Base-by-base conservation (phyloP, 2,797 vertebrate species). In the Diceros bicornis region DNA sequence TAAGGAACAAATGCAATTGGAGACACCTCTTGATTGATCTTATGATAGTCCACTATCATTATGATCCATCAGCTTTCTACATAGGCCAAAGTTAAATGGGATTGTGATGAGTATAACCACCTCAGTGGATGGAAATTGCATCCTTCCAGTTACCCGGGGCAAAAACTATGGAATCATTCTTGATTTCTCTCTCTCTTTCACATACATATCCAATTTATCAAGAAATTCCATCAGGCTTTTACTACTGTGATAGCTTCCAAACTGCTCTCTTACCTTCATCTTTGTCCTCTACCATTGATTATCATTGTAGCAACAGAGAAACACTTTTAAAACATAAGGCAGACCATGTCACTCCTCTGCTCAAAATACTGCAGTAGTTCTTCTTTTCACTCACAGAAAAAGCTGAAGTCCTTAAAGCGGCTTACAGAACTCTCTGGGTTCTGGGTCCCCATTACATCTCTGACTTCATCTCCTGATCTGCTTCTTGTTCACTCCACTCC, bases 1-100 rank as follows among this genome's bases (percentile, higher is more conserved):
- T 87, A 94, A 86, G 75, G 27, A 74, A 29, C 66, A 92, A 94
- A 78, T 89, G 41, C 9, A 93, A 37, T 3, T 75, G 64, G 20
- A 89, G 83, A 50, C 13, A 50, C 5, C 21, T 79, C 18, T n/a
- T 94, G 71, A 79, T 79, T 57, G 86, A 94, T 57, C 4, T 86
- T 82, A 41, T 86, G 47, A 55, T 47, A 66, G 41, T 23, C 29
- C 13, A 75, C 32, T 68, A 25, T 96, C 16, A 41, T 74, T 78
- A 9, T 78, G 34, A 93, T 41, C 5, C 59, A 91, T 75, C 14
- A 7, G 32, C 34, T 7, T 93, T 93, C 69, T 29, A 62, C 68
- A n/a, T 4, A 69, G 32, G 69, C 50, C 69, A 74, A n/a, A 72
- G 34, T 92, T 92, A 81, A 90, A 88, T 68, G 74, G 23, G 16